Evolutionary conservation across 2,888 invertebrate species (phyloP).

Genomic region (Drosophila acutilabella): DNA sequence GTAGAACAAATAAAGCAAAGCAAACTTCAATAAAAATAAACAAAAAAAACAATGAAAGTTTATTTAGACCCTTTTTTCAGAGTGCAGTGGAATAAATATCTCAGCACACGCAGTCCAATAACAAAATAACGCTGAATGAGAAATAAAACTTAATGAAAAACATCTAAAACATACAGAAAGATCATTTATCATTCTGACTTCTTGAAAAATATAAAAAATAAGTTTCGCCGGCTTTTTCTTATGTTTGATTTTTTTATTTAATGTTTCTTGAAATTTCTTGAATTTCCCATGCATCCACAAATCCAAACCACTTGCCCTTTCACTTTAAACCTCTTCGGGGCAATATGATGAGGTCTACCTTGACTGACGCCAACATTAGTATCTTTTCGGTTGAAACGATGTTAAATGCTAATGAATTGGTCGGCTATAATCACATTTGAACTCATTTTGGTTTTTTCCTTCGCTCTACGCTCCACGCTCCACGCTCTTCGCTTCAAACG

Average conservation of each 20-base stretch:
- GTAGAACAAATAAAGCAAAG: conserved; percentile 5
- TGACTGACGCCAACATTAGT: conserved; percentile 21
- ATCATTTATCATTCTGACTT: conserved; percentile 1
- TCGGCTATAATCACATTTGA: conserved; percentile 27
- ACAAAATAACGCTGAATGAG: too few relatives aligned
- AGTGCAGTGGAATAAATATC: too few relatives aligned
- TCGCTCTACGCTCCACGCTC: too few relatives aligned
- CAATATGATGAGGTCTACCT: conserved; percentile 19
- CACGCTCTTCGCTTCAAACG: too few relatives aligned
- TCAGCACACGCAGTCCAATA: not conserved
- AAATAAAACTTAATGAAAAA: not conserved
- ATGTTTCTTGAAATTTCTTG: not conserved
- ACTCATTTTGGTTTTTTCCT: conserved; percentile 27
- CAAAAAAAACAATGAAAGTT: not conserved
- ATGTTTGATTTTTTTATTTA: not conserved
- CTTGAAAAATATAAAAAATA: not conserved
- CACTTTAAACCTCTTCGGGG: conserved; percentile 26
- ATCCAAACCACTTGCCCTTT: conserved; percentile 25
- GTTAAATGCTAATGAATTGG: conserved; percentile 44
- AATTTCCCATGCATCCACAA: not conserved
- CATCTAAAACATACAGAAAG: not conserved
- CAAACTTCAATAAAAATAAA: not conserved
- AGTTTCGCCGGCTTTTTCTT: not conserved
- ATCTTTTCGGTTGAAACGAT: not conserved
- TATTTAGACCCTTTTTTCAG: not conserved